Conservation (phyloP, 2,113 vertebrate species). For the Sisor rabdophorus region DNA sequence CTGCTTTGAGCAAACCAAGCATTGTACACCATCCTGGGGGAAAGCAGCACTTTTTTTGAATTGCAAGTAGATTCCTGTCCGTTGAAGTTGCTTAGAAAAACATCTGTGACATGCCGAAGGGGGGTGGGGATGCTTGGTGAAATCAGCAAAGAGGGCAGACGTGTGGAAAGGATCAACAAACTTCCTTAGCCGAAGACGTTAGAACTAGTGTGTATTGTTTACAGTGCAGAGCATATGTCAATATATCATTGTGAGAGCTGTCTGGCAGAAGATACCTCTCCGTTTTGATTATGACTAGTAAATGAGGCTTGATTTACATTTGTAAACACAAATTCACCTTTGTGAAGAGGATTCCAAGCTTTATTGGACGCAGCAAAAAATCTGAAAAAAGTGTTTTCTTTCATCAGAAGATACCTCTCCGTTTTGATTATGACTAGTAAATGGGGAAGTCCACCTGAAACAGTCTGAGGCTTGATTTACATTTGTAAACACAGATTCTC, state of each 20-base stretch:
- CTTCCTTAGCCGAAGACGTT: conserved; percentile 93
- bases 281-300: conserved; percentile 88
- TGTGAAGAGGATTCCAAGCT: conserved; percentile 83
- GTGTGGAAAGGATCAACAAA: conserved; percentile 94
- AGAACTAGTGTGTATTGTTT: conserved; percentile 91
- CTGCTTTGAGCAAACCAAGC: conserved; percentile 97
- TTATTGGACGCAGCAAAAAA: conserved; percentile 76
- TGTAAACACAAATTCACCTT: conserved; percentile 85
- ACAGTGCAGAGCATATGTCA: conserved; percentile 85
- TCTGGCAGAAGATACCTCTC: conserved; percentile 75
- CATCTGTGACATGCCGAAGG: conserved; percentile 95
- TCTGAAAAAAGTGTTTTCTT: conserved; percentile 82
- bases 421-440: conserved; percentile 88
- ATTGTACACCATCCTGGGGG: conserved; percentile 99
- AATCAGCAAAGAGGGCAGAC: conserved; percentile 57
- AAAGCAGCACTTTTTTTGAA: conserved; percentile 93
- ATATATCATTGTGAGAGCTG: conserved; percentile 82
- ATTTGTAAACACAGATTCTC: conserved; percentile 86
- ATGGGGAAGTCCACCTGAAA: conserved; percentile 26
- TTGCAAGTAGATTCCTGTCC: conserved; percentile 99
- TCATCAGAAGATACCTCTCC: conserved; percentile 74
- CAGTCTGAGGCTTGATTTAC: conserved; percentile 79
- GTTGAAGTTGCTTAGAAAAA: conserved; percentile 98
- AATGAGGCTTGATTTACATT: conserved; percentile 87
- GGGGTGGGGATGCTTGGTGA: conserved; percentile 23